These are phyloP conservation scores for Lophotis ruficrista DNA, from an alignment of 2,113 vertebrate genomes.

Conservation along the genomic window DNA sequence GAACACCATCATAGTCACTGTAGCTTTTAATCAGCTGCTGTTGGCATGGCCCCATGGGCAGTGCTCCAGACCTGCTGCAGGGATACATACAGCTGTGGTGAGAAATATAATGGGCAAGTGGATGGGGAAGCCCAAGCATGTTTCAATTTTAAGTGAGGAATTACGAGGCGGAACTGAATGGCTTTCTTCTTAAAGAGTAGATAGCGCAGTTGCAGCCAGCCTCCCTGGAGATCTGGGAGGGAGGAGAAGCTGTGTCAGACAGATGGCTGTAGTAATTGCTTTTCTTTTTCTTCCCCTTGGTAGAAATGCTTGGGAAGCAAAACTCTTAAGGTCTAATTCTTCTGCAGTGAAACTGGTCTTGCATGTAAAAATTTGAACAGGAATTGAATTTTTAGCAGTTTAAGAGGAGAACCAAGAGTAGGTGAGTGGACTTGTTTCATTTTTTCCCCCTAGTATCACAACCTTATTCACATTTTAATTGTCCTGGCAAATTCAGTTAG, in stretches of 20 bases:
- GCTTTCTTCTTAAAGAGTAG: background rate
- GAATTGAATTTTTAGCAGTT: background rate
- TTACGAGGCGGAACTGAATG: background rate
- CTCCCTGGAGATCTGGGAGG: background rate
- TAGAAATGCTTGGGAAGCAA: background rate
- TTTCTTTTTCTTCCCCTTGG: background rate
- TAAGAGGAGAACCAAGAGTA: background rate
- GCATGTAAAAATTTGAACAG: background rate
- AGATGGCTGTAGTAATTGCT: constrained; percentile 9
- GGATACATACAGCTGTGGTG: background rate
- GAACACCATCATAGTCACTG: background rate
- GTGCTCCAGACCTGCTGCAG: background rate
- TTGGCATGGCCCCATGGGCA: background rate
- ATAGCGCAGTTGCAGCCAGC: background rate
- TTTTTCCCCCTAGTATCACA: background rate
- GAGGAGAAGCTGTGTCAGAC: background rate
- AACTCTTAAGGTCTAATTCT: background rate
- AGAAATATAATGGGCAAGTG: background rate
- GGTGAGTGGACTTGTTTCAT: background rate
- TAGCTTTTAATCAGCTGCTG: background rate
- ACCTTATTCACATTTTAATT: background rate
- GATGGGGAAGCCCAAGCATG: background rate
- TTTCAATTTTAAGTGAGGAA: background rate
- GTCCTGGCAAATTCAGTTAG: background rate
- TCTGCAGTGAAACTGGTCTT: background rate